These are phyloP conservation scores for Lacanobia wlatinum DNA, from an alignment of 2,888 invertebrate genomes.

Conservation along the genomic window DNA sequence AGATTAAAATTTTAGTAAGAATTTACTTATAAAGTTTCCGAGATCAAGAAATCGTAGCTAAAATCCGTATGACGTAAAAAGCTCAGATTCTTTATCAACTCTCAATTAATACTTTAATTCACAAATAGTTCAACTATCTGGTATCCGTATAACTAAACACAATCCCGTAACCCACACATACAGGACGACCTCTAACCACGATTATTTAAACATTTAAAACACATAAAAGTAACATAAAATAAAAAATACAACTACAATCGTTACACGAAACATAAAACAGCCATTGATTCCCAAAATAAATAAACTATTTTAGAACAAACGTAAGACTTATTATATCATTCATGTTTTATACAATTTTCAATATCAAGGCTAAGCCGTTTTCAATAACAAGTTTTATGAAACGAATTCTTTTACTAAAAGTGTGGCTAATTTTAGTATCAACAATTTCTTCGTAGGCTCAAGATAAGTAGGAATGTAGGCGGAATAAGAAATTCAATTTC, in stretches of 20 bases:
- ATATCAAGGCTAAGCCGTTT: slow-evolving; percentile 43
- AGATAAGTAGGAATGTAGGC: neutral
- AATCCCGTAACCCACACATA: slow-evolving; percentile 1
- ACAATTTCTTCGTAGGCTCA: neutral
- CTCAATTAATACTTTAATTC: neutral
- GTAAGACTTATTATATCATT: slow-evolving; percentile 49
- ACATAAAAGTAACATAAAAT: slow-evolving; percentile 44
- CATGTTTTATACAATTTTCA: slow-evolving; percentile 55
- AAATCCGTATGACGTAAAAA: too few species aligned
- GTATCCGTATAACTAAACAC: neutral
- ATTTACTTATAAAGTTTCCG: too few species aligned
- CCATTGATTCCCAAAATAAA: slow-evolving; percentile 48
- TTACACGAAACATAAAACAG: slow-evolving; percentile 47
- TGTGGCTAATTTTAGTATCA: slow-evolving; percentile 8
- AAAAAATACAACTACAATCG: slow-evolving; percentile 48
- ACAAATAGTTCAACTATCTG: neutral
- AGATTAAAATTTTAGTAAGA: too few species aligned
- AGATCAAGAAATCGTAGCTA: too few species aligned
- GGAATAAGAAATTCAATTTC: neutral
- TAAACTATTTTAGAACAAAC: slow-evolving; percentile 33
- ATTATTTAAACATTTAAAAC: slow-evolving; percentile 44
- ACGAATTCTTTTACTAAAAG: slow-evolving; percentile 10
- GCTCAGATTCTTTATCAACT: too few species aligned
- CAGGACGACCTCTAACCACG: slow-evolving; percentile 31
- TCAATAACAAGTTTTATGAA: slow-evolving; percentile 40